Conservation (phyloP, 2,888 invertebrate genomes). For the Lithophane socia region DNA sequence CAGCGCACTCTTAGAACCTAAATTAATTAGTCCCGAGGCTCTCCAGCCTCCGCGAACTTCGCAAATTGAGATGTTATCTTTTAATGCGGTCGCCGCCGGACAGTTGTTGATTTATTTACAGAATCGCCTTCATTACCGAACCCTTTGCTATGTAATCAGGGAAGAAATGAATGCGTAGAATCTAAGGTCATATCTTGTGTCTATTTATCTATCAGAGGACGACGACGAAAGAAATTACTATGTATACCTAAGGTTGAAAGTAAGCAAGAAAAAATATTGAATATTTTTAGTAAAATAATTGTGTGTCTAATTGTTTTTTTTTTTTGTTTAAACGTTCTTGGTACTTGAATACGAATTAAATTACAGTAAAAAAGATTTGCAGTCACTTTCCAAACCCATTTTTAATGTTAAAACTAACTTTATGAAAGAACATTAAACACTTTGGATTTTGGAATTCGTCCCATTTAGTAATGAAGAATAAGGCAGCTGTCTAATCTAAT, state of each 20-base stretch:
- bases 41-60: constrained; percentile 73
- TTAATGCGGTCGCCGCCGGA: constrained; percentile 76
- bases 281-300: too few relatives aligned
- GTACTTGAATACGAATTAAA: neutral
- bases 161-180: neutral
- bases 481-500: neutral
- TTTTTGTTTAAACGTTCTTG: too few relatives aligned
- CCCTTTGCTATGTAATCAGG: constrained; percentile 36
- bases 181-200: neutral
- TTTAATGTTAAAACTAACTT: neutral
- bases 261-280: neutral
- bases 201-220: neutral
- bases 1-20: constrained; percentile 64
- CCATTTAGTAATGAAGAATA: neutral
- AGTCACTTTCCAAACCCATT: neutral
- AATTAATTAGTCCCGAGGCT: constrained; percentile 79
- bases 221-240: too few relatives aligned
- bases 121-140: constrained; percentile 58
- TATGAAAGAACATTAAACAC: neutral
- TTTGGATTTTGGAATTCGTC: neutral
- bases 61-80: constrained; percentile 86
- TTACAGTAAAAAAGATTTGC: neutral
- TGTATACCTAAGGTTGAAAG: neutral
- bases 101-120: constrained; percentile 72
- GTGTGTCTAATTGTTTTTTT: too few relatives aligned